Evolutionary conservation across 2,888 invertebrate genomes (phyloP).

Genomic region (Laspeyria flexula): DNA sequence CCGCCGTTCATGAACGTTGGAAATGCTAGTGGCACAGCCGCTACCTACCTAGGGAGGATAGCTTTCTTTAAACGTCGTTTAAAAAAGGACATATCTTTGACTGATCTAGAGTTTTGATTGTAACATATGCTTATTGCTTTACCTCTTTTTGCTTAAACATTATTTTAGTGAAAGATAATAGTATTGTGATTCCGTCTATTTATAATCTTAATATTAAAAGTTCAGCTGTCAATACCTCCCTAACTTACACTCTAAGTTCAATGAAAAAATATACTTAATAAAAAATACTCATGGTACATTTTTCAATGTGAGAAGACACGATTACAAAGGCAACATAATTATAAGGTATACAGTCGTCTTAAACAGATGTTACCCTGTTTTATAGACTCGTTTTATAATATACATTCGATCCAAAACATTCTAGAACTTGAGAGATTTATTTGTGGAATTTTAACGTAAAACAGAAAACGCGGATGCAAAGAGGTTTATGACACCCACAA

Average conservation of each 20-base stretch:
- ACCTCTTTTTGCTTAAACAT: no score
- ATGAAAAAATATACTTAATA: constrained; percentile 26
- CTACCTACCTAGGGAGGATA: no score
- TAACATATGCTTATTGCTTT: no score
- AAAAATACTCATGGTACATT: constrained; percentile 39
- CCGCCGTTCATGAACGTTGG: no score
- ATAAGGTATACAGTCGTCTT: constrained; percentile 28
- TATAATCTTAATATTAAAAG: constrained; percentile 2
- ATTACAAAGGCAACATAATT: constrained; percentile 45
- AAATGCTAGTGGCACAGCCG: no score
- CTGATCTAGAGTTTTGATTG: no score
- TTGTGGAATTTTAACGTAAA: background rate
- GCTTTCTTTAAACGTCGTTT: no score
- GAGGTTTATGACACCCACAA: no score
- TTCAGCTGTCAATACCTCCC: constrained; percentile 26
- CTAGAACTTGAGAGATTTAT: constrained; percentile 11
- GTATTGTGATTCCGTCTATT: background rate
- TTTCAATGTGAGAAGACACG: constrained; percentile 40
- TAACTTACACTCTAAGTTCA: constrained; percentile 16
- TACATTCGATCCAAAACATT: constrained; percentile 20
- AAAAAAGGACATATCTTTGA: no score
- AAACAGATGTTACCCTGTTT: constrained; percentile 51
- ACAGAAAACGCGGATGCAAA: no score
- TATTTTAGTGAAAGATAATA: background rate
- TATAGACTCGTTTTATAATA: constrained; percentile 20